Percentiles rank a stretch among this genome's conserved stretches.
phyloP scores from a whole-genome alignment of 2,113 vertebrate genomes.

The Coreoperca whiteheadi region DNA sequence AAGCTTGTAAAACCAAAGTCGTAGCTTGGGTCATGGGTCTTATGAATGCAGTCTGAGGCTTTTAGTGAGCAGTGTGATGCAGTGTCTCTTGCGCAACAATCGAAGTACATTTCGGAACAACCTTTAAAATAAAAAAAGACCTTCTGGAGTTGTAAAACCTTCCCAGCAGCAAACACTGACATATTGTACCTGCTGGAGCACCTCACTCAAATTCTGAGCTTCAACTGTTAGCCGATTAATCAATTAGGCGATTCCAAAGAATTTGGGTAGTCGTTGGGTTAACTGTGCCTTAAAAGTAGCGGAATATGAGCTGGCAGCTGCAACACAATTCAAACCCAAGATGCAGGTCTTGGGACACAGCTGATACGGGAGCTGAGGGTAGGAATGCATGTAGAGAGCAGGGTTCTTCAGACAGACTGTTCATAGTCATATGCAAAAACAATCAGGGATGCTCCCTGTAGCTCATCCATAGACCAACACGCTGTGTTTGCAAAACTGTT shows the following conservation, averaged over 20 bases:
- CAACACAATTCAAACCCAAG: conserved; percentile 5
- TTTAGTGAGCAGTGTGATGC: background rate
- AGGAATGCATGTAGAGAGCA: conserved; percentile 14
- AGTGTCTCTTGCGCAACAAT: background rate
- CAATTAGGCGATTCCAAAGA: background rate
- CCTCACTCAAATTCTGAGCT: background rate
- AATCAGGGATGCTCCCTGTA: conserved; percentile 58
- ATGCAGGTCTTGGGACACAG: conserved; percentile 31
- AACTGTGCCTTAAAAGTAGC: conserved; percentile 2
- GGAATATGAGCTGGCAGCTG: conserved; percentile 29
- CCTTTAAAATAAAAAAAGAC: background rate
- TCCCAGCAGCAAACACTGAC: background rate
- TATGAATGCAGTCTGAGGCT: background rate
- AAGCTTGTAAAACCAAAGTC: conserved; percentile 14
- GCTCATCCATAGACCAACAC: conserved; percentile 34
- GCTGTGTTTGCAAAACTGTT: conserved; percentile 8
- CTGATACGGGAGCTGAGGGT: conserved; percentile 31
- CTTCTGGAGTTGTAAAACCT: background rate
- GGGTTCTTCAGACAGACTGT: conserved; percentile 21
- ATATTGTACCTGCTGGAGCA: background rate
- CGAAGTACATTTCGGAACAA: background rate
- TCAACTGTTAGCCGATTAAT: background rate
- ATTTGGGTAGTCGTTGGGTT: background rate
- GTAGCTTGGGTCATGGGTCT: conserved; percentile 1
- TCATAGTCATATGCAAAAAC: conserved; percentile 66